phyloP scores from a whole-genome alignment of 2,113 vertebrate species.

The Clarias batrachus region DNA sequence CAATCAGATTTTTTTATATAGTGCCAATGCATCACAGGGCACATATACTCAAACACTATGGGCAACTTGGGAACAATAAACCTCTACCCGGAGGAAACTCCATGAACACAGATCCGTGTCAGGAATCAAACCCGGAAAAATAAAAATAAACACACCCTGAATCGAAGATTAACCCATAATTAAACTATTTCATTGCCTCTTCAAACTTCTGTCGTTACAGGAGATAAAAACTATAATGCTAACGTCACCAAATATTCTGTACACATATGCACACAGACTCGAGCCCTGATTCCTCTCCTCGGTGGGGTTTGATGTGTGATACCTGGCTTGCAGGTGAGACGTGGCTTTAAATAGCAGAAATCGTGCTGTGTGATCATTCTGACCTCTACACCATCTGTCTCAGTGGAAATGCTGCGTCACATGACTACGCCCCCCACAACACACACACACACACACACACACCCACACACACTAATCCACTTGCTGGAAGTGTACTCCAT shows the following conservation, averaged over 20 bases:
- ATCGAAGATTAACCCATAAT: not conserved
- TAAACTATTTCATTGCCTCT: not conserved
- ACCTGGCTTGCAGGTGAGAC: constrained; percentile 48
- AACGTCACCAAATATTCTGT: not conserved
- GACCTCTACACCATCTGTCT: constrained; percentile 67
- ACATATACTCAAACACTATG: too few relatives aligned
- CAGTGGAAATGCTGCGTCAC: constrained; percentile 41
- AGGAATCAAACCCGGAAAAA: too few relatives aligned
- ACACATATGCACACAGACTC: not conserved
- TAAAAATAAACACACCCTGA: not conserved
- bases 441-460: too few relatives aligned
- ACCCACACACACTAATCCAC: not conserved
- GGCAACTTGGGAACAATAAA: too few relatives aligned
- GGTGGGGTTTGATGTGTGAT: constrained; percentile 24
- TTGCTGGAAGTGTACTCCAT: not conserved
- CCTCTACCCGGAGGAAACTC: too few relatives aligned
- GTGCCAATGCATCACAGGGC: too few relatives aligned
- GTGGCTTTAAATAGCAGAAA: constrained; percentile 65
- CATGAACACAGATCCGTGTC: too few relatives aligned
- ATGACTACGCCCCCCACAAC: not conserved
- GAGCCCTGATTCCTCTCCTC: not conserved
- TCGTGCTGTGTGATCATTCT: constrained; percentile 61
- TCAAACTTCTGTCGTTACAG: too few relatives aligned
- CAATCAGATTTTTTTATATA: too few relatives aligned
- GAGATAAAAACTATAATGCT: not conserved